Evolutionary conservation across 2,113 vertebrate genomes (phyloP), one percentile per base, ranked within the genome.

Genomic region (Rhinolophus ferrumequinum): DNA sequence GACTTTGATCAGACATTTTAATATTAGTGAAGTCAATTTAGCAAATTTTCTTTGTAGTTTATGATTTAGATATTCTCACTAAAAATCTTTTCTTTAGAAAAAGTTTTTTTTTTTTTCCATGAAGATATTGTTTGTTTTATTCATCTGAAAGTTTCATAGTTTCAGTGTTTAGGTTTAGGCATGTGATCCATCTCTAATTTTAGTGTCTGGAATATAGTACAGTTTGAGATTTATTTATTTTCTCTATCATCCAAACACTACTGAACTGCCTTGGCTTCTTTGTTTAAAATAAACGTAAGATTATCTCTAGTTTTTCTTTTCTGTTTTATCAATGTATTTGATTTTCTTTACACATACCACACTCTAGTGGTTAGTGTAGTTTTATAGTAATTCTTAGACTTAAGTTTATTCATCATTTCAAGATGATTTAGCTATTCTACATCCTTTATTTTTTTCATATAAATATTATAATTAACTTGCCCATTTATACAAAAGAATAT

Each of bases 21-120:
- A 87, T 96, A 96, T 26, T 84, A 92, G 72, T 82, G 15, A 92
- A 86, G 38, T 47, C 4, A 50, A 82, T 62, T 89, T 82, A 77
- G 30, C 1, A 95, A 35, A 82, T 73, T 77, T 84, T 77, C n/a
- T 47, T 85, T 24, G 30, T 44, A 54, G 8, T 44, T 82, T 90
- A 76, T 28, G 13, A 89, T 89, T 85, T 79, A 92, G 1, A 3
- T 72, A 21, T 50, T 88, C 21, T 92, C 10, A 93, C 70, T 85
- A 47, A 93, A 69, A 87, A 30, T 67, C 0, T 0, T 70, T 50
- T 13, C 12, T 50, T 50, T 50, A 12, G 12, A 50, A 50, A 50
- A 50, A 50, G 47, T 50, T 50, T 12, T 13, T 28, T 62, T 28
- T 60, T 30, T 81, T 26, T 89, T 72, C 12, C 35, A 60, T 82